These are phyloP conservation scores for Ariopsis seemanni DNA, from an alignment of 2,113 vertebrate genomes.

Conservation along the genomic window DNA sequence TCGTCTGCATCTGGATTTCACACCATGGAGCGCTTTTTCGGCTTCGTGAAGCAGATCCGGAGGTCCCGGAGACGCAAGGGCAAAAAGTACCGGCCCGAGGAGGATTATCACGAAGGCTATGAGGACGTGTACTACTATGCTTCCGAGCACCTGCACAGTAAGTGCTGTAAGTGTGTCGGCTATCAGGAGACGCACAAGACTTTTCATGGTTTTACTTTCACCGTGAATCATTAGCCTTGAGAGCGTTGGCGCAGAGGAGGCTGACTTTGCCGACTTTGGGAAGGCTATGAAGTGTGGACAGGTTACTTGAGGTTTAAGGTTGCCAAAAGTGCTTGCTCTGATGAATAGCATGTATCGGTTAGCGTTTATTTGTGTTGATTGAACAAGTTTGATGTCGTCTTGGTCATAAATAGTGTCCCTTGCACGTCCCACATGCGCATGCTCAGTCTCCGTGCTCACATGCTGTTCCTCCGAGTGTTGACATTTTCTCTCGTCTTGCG, in stretches of 20 bases:
- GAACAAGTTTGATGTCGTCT: slow-evolving; percentile 26
- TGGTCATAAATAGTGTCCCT: slow-evolving; percentile 30
- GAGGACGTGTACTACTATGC: slow-evolving; percentile 98
- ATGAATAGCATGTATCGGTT: slow-evolving; percentile 27
- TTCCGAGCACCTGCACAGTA: slow-evolving; percentile 89
- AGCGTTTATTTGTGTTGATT: slow-evolving; percentile 44
- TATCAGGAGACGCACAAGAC: not conserved
- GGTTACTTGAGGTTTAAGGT: not conserved
- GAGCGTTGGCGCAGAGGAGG: not conserved
- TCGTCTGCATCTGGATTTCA: slow-evolving; percentile 46
- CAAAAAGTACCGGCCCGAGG: slow-evolving; percentile 95
- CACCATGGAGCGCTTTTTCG: slow-evolving; percentile 88
- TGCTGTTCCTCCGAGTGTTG: not conserved
- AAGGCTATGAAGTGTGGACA: slow-evolving; percentile 25
- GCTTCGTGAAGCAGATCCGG: slow-evolving; percentile 90
- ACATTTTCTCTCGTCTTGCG: slow-evolving; percentile 2
- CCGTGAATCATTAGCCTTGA: slow-evolving; percentile 22
- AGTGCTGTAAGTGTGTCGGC: slow-evolving; percentile 61
- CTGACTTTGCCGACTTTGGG: slow-evolving; percentile 13
- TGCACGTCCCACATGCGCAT: not conserved
- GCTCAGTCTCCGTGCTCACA: slow-evolving; percentile 5
- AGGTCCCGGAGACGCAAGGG: slow-evolving; percentile 90
- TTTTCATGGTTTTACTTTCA: slow-evolving; percentile 24
- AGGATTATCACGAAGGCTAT: slow-evolving; percentile 98
- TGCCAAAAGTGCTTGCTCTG: not conserved